Evolutionary conservation across 2,113 vertebrate genomes (phyloP).

Genomic region (Elgaria multicarinata): DNA sequence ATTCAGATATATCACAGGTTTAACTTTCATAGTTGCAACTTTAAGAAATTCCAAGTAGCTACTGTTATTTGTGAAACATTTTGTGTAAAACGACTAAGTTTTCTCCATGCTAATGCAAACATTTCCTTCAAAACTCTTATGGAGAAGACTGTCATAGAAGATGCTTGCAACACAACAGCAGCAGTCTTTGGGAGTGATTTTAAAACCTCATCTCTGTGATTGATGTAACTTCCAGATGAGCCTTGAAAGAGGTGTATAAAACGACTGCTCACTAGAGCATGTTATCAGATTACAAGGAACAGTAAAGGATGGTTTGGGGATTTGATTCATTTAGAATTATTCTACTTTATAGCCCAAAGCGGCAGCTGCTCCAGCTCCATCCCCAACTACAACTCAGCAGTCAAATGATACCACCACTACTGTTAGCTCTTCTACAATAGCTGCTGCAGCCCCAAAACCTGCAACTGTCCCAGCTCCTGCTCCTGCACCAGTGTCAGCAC

Average conservation of each 20-base stretch:
- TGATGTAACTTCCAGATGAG: not conserved
- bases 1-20: not conserved
- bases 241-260: not conserved
- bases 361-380: constrained; percentile 63
- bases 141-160: not conserved
- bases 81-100: not conserved
- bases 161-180: not conserved
- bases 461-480: constrained; percentile 69
- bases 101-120: not conserved
- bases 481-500: constrained; percentile 51
- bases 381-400: constrained; percentile 72
- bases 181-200: not conserved
- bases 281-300: not conserved
- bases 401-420: constrained; percentile 58
- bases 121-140: not conserved
- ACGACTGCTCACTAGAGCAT: not conserved
- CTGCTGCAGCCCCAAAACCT: constrained; percentile 61
- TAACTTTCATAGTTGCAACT: not conserved
- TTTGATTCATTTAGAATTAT: constrained; percentile 31
- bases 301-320: not conserved
- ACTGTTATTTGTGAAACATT: not conserved
- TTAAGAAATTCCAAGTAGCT: not conserved
- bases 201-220: not conserved
- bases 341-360: constrained; percentile 84
- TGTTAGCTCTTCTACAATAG: constrained; percentile 61